phyloP scores from a whole-genome alignment of 2,888 invertebrate species.

The Thumatha senex region DNA sequence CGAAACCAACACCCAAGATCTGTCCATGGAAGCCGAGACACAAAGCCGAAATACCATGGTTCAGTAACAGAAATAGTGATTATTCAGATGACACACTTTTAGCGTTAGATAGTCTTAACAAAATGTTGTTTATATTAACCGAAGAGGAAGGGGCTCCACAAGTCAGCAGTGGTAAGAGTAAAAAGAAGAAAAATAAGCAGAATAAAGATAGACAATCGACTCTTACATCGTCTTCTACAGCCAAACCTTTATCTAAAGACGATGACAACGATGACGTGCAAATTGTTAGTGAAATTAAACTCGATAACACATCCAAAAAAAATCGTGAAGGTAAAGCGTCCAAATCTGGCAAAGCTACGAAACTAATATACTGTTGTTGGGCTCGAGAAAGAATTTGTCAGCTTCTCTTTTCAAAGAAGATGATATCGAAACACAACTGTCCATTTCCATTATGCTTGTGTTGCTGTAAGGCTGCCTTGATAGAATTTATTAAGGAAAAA shows the following conservation, averaged over 20 bases:
- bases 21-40: conserved; percentile 18
- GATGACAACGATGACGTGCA: conserved; percentile 8
- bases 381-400: conserved; percentile 33
- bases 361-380: conserved; percentile 55
- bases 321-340: neutral
- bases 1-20: neutral
- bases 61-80: neutral
- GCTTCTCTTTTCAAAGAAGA: conserved; percentile 9
- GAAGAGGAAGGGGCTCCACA: conserved; percentile 8
- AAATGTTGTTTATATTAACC: conserved; percentile 55
- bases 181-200: neutral
- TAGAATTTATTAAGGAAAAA: conserved; percentile 8
- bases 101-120: conserved; percentile 60
- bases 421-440: conserved; percentile 33
- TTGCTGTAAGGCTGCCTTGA: conserved; percentile 46
- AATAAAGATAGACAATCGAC: neutral
- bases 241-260: neutral
- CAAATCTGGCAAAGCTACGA: neutral
- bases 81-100: conserved; percentile 35
- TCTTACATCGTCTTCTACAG: neutral
- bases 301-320: neutral
- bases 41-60: conserved; percentile 23
- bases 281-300: conserved; percentile 2
- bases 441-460: conserved; percentile 33
- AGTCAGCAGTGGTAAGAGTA: neutral